Percentiles rank a stretch among this genome's conserved stretches.
Evolutionary conservation across 2,113 vertebrate genomes (phyloP).

Genomic region (Callospermophilus lateralis): DNA sequence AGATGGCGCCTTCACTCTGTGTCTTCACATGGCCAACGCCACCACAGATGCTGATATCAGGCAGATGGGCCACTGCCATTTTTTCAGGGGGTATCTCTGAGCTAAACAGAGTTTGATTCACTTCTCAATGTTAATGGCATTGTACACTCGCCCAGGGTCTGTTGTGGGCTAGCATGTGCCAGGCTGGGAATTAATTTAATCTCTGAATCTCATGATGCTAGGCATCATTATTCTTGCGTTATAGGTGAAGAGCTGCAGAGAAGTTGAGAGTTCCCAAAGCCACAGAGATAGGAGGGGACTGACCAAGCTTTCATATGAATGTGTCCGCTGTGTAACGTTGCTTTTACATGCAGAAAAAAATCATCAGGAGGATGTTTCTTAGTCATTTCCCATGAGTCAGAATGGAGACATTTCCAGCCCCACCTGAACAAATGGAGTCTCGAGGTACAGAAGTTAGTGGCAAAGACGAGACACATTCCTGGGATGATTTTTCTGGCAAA

Average conservation of each 20-base stretch:
- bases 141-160: background rate
- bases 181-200: too few relatives aligned
- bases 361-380: background rate
- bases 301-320: background rate
- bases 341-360: background rate
- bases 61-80: background rate
- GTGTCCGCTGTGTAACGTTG: too few relatives aligned
- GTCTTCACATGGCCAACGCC: background rate
- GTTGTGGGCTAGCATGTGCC: background rate
- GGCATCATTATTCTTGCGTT: background rate
- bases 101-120: background rate
- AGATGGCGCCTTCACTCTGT: background rate
- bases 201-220: background rate
- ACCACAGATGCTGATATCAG: background rate
- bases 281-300: too few relatives aligned
- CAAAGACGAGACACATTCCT: background rate
- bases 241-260: background rate
- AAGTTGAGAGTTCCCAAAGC: background rate
- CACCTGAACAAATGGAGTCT: background rate
- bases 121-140: too few relatives aligned
- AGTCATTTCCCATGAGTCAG: background rate
- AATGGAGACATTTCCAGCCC: background rate
- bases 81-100: background rate
- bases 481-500: background rate
- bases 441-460: background rate